Evolutionary conservation across 2,113 vertebrate genomes (phyloP).

Genomic region (Boulengeromyrus knoepffleri): DNA sequence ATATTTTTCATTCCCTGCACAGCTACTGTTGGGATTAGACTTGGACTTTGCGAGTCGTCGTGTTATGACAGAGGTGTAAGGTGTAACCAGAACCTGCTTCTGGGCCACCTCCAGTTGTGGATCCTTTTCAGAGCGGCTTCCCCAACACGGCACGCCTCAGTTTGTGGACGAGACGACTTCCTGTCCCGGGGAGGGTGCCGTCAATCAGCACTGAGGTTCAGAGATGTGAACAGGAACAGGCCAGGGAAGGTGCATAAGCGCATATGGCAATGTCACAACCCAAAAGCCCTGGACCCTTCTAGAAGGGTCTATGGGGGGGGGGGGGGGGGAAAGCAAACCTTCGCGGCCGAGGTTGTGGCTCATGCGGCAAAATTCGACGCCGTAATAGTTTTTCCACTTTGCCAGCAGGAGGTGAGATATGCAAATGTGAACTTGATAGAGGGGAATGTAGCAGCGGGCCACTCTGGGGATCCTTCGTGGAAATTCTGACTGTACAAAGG

Average conservation of each 20-base stretch:
- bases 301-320: not conserved
- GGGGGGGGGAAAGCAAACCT: not conserved
- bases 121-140: constrained; percentile 43
- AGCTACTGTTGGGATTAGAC: constrained; percentile 14
- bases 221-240: not conserved
- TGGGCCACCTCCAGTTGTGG: constrained; percentile 44
- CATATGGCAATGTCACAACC: not conserved
- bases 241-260: not conserved
- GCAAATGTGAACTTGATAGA: not conserved
- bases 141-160: constrained; percentile 42
- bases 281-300: not conserved
- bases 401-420: not conserved
- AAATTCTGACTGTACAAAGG: not conserved
- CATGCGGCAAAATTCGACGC: not conserved
- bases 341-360: not conserved
- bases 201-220: constrained; percentile 34
- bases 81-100: constrained; percentile 40
- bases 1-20: not conserved
- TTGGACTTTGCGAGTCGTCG: constrained; percentile 33
- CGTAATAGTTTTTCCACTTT: not conserved
- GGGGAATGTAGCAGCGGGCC: too few species aligned
- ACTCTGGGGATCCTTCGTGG: not conserved
- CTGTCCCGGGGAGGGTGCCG: constrained; percentile 33
- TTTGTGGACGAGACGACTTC: constrained; percentile 36
- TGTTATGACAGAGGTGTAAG: constrained; percentile 39